These are phyloP conservation scores for Mustela nigripes DNA, from an alignment of 2,113 vertebrate genomes.

Conservation along the genomic window DNA sequence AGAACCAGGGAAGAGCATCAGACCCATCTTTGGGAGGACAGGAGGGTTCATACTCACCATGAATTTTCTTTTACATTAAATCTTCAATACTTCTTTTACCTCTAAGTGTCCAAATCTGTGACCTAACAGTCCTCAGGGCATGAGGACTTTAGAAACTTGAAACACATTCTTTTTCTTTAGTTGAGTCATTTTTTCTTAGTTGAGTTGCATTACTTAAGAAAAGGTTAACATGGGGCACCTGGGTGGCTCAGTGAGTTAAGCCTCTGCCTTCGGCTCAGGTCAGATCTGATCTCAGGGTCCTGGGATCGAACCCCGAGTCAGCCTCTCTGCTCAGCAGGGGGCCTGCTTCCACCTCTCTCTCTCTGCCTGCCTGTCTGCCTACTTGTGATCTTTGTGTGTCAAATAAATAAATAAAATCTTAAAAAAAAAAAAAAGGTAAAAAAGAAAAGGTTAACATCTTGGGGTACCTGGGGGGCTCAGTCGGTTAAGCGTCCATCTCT, in stretches of 20 bases:
- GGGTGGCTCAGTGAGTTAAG: no score
- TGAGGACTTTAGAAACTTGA: neutral
- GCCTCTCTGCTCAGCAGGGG: no score
- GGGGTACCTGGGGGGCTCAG: neutral
- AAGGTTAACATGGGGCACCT: neutral
- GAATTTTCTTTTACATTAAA: neutral
- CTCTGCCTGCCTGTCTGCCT: no score
- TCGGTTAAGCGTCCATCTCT: neutral
- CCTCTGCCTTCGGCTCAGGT: no score
- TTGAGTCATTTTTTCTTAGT: neutral
- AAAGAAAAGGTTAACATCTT: neutral
- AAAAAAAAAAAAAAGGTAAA: no score
- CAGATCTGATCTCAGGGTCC: no score
- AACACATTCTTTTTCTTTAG: neutral
- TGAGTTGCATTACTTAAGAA: neutral
- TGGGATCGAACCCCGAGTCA: no score
- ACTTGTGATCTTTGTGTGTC: no score
- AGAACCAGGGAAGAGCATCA: neutral
- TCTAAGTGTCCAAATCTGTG: neutral
- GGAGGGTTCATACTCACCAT: neutral
- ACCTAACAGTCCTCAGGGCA: neutral
- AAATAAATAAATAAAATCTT: no score
- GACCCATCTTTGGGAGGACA: neutral
- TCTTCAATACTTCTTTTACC: neutral
- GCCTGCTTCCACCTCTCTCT: no score